Base-by-base conservation (phyloP, 1,140 invertebrate species). In the Saccostrea echinata region DNA sequence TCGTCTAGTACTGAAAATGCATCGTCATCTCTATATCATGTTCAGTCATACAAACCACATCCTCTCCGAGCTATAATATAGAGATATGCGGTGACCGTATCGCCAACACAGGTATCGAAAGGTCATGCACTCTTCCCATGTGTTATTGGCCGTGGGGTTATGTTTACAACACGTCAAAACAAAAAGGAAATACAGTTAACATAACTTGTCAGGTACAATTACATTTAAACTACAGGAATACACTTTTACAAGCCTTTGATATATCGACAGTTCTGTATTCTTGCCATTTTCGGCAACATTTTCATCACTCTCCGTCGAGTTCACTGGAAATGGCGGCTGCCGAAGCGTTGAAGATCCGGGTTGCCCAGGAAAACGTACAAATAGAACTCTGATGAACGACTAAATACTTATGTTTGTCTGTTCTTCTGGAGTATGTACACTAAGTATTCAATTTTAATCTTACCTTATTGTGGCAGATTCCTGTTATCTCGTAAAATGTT, bases 91-190 rank as follows among this genome's bases (percentile, higher is more conserved):
- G 27, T 92, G 92, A 91, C 89, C 92, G 91, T 91, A 90, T 91
- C 90, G 91, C 30, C 30, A 86, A 87, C 86, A 86, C 83, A 88
- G 90, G 90, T 85, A 88, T 84, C 84, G 92, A 93, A 91, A 93
- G 93, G 93, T 94, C 93, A 93, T 91, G 93, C 91, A 93, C 92
- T 86, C 88, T 89, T 88, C 88, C 91, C 91, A 91, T 92, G 90
- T 91, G 86, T 89, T 85, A 89, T 86, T 87, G 87, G 83, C 87
- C 88, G 86, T 55, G 89, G 86, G 92, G 92, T 92, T 92, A 91
- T 92, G 92, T 92, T 92, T 92, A 92, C 92, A 91, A 86, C 84
- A 51, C n/a, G 43, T 35, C 35, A 83, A 76, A 76, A 76, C 30
- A 33, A 76, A 76, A 76, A 76, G 24, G 30, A 76, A 24, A 76